Evolutionary conservation across 2,888 invertebrate genomes (phyloP).

Genomic region (Boloria euphrosyne): DNA sequence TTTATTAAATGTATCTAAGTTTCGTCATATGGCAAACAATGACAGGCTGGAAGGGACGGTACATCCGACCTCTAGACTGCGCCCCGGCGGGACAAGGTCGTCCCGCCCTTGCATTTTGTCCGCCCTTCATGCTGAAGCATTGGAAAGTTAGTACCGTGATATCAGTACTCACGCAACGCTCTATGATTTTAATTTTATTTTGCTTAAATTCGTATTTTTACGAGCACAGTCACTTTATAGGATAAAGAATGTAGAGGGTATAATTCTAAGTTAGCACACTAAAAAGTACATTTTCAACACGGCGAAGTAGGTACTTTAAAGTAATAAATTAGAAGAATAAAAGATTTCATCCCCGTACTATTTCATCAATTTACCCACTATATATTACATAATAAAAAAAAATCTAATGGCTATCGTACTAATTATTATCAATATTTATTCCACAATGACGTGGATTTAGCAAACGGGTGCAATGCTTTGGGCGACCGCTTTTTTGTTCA

Average conservation of each 20-base stretch:
- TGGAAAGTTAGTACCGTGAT: constrained; percentile 20
- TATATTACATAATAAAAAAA: not conserved
- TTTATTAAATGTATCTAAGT: constrained; percentile 33
- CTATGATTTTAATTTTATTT: not conserved
- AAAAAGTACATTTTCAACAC: too few species aligned
- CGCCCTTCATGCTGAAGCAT: constrained; percentile 54
- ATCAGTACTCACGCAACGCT: constrained; percentile 11
- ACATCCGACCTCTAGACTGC: constrained; percentile 78
- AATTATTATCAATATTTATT: not conserved
- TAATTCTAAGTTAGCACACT: too few species aligned
- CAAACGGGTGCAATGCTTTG: not conserved
- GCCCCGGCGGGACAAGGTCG: constrained; percentile 70
- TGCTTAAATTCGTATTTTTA: not conserved
- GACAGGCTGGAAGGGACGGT: constrained; percentile 52
- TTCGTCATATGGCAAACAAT: constrained; percentile 37
- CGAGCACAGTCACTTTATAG: too few species aligned
- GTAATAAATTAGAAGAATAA: too few species aligned
- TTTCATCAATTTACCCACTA: too few species aligned
- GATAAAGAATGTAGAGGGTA: too few species aligned
- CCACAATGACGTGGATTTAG: not conserved
- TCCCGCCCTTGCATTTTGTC: constrained; percentile 70
- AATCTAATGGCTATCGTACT: not conserved
- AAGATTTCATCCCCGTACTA: too few species aligned
- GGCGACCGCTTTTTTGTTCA: not conserved
- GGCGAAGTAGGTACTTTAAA: too few species aligned